phyloP scores from a whole-genome alignment of 2,888 invertebrate species.

The Molanna angustata region DNA sequence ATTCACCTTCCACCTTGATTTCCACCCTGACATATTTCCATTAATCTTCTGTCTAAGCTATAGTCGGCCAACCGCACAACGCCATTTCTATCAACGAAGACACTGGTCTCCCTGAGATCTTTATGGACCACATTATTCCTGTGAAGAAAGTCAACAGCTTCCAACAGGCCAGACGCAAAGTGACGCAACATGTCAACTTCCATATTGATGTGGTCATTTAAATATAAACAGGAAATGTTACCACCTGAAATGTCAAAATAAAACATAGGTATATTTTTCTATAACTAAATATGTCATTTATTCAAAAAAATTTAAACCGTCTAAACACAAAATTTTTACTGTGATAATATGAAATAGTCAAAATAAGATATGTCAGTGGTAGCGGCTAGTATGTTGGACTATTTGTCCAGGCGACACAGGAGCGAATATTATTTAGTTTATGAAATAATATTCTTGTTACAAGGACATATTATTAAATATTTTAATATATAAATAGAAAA shows the following conservation, averaged over 20 bases:
- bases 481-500: no score
- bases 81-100: constrained; percentile 68
- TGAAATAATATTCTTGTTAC: no score
- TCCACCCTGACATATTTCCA: constrained; percentile 54
- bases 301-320: no score
- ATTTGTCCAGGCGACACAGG: no score
- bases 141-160: constrained; percentile 76
- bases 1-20: constrained; percentile 44
- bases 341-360: no score
- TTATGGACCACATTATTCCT: constrained; percentile 79
- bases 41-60: constrained; percentile 65
- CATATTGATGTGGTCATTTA: constrained; percentile 51
- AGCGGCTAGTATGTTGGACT: no score
- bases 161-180: constrained; percentile 69
- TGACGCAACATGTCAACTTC: constrained; percentile 58
- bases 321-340: no score
- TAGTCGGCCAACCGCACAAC: constrained; percentile 63
- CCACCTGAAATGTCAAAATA: constrained; percentile 39
- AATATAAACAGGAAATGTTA: constrained; percentile 48
- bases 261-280: no score
- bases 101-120: constrained; percentile 71
- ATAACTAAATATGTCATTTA: no score
- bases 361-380: no score
- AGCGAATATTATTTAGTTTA: no score
- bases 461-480: no score